Evolutionary conservation across 2,888 invertebrate species (phyloP), one percentile per base, ranked within the genome.

Genomic region (Linnaemya vulpina): DNA sequence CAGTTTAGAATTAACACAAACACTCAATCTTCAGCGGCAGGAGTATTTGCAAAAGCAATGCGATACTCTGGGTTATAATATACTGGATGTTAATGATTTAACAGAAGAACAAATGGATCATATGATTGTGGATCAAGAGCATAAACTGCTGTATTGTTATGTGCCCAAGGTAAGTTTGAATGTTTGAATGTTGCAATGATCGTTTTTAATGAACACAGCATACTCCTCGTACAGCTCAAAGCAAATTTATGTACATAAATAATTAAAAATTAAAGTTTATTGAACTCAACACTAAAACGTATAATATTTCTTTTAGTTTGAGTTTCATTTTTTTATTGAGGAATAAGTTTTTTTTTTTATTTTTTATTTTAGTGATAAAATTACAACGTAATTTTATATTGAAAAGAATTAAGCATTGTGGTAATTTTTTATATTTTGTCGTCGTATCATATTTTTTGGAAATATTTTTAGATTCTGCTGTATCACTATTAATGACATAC

Each of bases 141-240:
- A 97, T 90, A 96, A 96, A 91, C 93, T 98, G 17, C 93, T 98
- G 15, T 98, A 98, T 90, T 98, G 98, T 91, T 98, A 98, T 92
- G 97, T 98, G 86, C 98, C 98, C 82, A 98, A 98, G 95, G 97
- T 97, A 93, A 60, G 46, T 49, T 25, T 9, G 13, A 71, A 63
- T 65, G 46, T 49, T 25, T 9, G 13, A 71, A 63, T 65, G 9
- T 35, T 4, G 2, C 55, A 38, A 68, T 2, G 13, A 13, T 3
- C 43, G 51, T 53, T 30, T 22, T 58, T 49, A 46, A 46, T 5
- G 30, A 1, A 13, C n/a, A 25, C n/a, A 17, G 10, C 0, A 22
- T 43, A 11, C 11, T 7, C 11, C 7, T 40, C 8, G 11, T 5
- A 11, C n/a, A n/a, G n/a, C n/a, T 60, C 20, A 15, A 20, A 53